These are phyloP conservation scores for Epirrhoe tristata DNA, from an alignment of 2,888 invertebrate species.

Conservation along the genomic window DNA sequence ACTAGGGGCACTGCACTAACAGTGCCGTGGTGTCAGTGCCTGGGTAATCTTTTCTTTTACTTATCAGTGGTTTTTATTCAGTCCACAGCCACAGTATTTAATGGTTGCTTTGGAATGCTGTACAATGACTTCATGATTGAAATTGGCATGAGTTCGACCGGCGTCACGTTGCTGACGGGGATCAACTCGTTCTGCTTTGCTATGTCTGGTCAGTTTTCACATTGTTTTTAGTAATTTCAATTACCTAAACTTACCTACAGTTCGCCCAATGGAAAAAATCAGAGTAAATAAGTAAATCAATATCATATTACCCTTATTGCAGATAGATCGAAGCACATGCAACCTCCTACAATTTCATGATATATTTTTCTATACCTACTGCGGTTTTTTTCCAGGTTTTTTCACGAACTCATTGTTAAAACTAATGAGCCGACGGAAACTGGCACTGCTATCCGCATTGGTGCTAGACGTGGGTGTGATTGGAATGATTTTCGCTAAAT, in stretches of 20 bases:
- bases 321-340: no score
- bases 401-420: constrained; percentile 59
- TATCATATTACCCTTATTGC: no score
- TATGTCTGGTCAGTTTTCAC: constrained; percentile 56
- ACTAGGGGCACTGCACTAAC: no score
- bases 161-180: constrained; percentile 57
- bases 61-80: constrained; percentile 57
- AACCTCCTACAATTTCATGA: neutral
- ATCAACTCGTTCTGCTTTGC: constrained; percentile 54
- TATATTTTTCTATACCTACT: neutral
- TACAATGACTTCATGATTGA: constrained; percentile 67
- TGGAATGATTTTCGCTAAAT: constrained; percentile 55
- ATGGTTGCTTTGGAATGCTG: constrained; percentile 61
- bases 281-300: no score
- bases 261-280: no score
- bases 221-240: no score
- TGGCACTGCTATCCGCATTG: constrained; percentile 51
- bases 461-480: constrained; percentile 53
- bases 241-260: no score
- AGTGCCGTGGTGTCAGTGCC: no score
- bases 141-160: constrained; percentile 59
- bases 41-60: no score
- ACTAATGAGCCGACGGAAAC: constrained; percentile 55
- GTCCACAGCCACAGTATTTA: constrained; percentile 52
- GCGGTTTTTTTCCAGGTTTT: constrained; percentile 56